These are phyloP conservation scores for Eudyptes chrysolophus DNA, from an alignment of 2,113 vertebrate genomes.

Conservation along the genomic window DNA sequence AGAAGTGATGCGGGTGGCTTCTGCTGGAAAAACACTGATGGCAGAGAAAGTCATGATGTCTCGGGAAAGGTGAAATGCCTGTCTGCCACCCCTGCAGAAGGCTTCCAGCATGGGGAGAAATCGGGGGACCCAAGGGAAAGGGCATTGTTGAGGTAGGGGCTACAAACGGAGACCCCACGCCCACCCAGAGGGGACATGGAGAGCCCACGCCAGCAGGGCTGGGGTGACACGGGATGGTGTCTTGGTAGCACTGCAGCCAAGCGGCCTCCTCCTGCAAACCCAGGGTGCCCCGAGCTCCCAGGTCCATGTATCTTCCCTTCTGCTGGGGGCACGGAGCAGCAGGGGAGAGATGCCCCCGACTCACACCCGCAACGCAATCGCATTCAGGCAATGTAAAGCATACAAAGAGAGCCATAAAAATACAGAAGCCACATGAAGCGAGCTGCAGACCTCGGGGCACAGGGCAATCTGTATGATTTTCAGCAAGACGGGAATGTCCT, in stretches of 20 bases:
- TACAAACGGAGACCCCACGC: background rate
- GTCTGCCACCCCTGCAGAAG: background rate
- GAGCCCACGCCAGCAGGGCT: accelerated
- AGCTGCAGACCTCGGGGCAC: background rate
- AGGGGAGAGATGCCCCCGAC: background rate
- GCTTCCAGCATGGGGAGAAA: background rate
- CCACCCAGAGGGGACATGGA: background rate
- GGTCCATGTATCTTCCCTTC: accelerated
- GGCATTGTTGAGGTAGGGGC: background rate
- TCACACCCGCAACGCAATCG: too few species aligned
- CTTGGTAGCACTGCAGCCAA: background rate
- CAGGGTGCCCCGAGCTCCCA: background rate
- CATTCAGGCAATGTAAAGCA: background rate
- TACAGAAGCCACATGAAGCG: background rate
- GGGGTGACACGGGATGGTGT: background rate
- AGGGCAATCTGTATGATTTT: background rate
- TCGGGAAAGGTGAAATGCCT: background rate
- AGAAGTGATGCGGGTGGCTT: background rate
- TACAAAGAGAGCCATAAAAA: background rate
- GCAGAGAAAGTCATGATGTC: background rate
- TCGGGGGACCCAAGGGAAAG: background rate
- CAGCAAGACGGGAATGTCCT: background rate
- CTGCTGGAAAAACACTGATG: background rate
- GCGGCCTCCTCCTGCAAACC: background rate
- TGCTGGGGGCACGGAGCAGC: background rate